Conservation (phyloP, 2,888 invertebrate species). For the Amphipoea oculea region DNA sequence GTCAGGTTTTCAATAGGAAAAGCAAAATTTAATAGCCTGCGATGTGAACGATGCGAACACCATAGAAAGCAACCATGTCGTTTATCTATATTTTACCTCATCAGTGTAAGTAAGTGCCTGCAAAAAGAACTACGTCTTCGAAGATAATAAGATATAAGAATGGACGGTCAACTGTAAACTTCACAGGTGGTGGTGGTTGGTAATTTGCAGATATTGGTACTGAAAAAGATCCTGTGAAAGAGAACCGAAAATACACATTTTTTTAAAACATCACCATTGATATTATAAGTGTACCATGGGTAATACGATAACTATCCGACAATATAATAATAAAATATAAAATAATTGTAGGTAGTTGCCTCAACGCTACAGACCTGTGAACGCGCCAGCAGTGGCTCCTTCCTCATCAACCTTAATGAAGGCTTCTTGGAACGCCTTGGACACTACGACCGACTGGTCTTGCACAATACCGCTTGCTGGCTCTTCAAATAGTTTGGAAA, state of each 20-base stretch:
- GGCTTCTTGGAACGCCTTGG: constrained; percentile 94
- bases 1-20: not conserved
- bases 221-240: constrained; percentile 47
- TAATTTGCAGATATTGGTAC: constrained; percentile 29
- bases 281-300: not conserved
- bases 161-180: constrained; percentile 59
- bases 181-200: constrained; percentile 34
- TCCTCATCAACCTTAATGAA: constrained; percentile 95
- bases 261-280: not conserved
- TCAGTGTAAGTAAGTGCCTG: constrained; percentile 71
- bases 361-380: constrained; percentile 87
- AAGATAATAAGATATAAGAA: constrained; percentile 72
- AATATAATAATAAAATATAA: too few species aligned
- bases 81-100: constrained; percentile 53
- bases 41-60: not conserved
- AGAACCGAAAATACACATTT: not conserved
- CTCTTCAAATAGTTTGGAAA: constrained; percentile 73
- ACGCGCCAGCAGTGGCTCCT: constrained; percentile 95
- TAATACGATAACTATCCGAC: not conserved
- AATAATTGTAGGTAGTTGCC: not conserved
- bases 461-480: constrained; percentile 71
- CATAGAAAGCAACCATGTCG: constrained; percentile 9
- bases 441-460: constrained; percentile 81
- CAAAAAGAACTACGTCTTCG: constrained; percentile 71
- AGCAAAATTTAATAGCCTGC: not conserved